Evolutionary conservation across 2,888 invertebrate species (phyloP).

Genomic region (Nematopogon swammerdamellus): DNA sequence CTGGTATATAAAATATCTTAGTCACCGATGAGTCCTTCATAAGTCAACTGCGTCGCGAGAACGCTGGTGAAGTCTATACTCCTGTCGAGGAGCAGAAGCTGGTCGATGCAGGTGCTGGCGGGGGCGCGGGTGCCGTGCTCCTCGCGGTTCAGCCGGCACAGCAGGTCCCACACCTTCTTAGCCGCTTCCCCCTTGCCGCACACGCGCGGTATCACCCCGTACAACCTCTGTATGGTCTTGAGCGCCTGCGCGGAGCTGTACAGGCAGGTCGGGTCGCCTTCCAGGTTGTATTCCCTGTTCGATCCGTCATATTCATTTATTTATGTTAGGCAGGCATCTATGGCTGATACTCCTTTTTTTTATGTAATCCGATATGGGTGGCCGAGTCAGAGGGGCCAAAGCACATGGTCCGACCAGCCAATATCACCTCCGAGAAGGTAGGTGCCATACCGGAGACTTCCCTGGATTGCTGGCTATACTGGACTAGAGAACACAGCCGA

Average conservation of each 20-base stretch:
- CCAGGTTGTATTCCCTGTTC: slow-evolving; percentile 75
- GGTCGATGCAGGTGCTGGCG: slow-evolving; percentile 74
- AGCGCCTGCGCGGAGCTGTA: slow-evolving; percentile 87
- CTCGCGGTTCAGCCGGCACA: slow-evolving; percentile 71
- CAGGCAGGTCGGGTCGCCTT: slow-evolving; percentile 85
- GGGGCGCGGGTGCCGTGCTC: slow-evolving; percentile 46
- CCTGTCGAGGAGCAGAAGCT: slow-evolving; percentile 86
- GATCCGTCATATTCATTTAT: too few relatives aligned
- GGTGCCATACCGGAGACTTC: too few relatives aligned
- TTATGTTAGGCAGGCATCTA: too few relatives aligned
- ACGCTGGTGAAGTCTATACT: slow-evolving; percentile 90
- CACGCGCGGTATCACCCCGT: slow-evolving; percentile 85
- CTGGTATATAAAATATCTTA: too few relatives aligned
- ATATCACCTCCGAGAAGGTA: too few relatives aligned
- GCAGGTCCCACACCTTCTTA: slow-evolving; percentile 84
- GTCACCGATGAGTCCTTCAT: slow-evolving; percentile 86
- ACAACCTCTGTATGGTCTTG: slow-evolving; percentile 79
- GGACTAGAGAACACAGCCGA: too few relatives aligned
- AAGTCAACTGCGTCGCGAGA: slow-evolving; percentile 91
- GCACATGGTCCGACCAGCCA: too few relatives aligned
- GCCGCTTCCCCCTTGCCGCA: slow-evolving; percentile 89
- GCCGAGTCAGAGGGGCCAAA: too few relatives aligned
- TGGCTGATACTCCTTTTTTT: too few relatives aligned
- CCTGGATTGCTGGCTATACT: too few relatives aligned
- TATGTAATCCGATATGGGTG: too few relatives aligned